These are phyloP conservation scores for Gymnoscelis rufifasciata DNA, from an alignment of 2,888 invertebrate species.

Conservation along the genomic window DNA sequence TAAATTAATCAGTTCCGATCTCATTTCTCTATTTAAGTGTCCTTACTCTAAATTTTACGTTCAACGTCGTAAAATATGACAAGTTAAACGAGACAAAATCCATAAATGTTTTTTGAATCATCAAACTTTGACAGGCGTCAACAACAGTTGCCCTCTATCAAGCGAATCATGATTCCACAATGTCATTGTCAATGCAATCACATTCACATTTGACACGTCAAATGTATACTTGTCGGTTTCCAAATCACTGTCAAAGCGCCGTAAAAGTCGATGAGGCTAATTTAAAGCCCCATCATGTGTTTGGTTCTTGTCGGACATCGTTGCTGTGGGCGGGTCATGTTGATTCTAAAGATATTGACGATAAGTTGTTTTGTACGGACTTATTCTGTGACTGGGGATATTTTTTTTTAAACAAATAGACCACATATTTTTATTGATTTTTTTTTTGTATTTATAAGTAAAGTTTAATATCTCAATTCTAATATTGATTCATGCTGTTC, in stretches of 20 bases:
- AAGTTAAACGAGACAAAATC: no score
- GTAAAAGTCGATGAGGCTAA: slow-evolving; percentile 61
- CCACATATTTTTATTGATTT: no score
- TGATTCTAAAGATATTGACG: slow-evolving; percentile 59
- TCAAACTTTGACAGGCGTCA: no score
- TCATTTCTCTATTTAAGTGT: no score
- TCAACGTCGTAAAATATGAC: no score
- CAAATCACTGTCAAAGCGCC: slow-evolving; percentile 57
- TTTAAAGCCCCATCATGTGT: slow-evolving; percentile 57
- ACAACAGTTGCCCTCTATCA: no score
- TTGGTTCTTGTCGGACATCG: slow-evolving; percentile 49
- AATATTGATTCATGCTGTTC: no score
- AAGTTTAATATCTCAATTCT: no score
- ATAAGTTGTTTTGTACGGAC: slow-evolving; percentile 32
- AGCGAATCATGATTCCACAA: slow-evolving; percentile 1
- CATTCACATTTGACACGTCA: slow-evolving; percentile 44
- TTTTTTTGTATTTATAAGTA: no score
- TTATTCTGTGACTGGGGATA: slow-evolving; percentile 32
- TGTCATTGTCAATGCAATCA: slow-evolving; percentile 42
- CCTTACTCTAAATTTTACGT: no score
- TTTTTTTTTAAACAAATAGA: background rate
- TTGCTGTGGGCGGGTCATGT: slow-evolving; percentile 61
- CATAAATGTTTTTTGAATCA: no score
- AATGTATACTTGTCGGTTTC: slow-evolving; percentile 36
- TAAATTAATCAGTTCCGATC: no score